Conservation (phyloP, 1,140 invertebrate species). For the Pentalonia nigronervosa region DNA sequence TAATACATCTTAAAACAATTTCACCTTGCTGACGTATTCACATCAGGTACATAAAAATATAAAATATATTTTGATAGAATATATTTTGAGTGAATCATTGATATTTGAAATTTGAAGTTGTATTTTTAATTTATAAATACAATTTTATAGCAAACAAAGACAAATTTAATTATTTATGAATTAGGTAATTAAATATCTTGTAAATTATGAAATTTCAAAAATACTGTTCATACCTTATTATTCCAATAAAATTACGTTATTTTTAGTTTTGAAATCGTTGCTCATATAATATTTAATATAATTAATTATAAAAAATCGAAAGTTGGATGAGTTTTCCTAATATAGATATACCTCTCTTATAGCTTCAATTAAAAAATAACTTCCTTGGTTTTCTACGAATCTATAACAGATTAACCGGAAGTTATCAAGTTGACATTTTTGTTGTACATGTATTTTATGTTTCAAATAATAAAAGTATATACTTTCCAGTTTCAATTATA, state of each 20-base stretch:
- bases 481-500: conserved; percentile 17
- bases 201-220: too few relatives aligned
- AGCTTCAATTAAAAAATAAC: conserved; percentile 13
- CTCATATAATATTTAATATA: neutral
- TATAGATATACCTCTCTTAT: neutral
- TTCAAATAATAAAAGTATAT: neutral
- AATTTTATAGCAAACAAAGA: too few relatives aligned
- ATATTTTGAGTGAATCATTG: too few relatives aligned
- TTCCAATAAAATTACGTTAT: neutral
- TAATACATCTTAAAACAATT: too few relatives aligned
- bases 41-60: too few relatives aligned
- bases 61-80: too few relatives aligned
- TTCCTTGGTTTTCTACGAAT: neutral
- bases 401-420: neutral
- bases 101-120: too few relatives aligned
- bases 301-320: conserved; percentile 6
- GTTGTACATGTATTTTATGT: neutral
- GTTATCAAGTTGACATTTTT: neutral
- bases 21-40: too few relatives aligned
- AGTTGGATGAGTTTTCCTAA: neutral
- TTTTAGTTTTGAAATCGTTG: neutral
- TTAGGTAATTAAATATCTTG: too few relatives aligned
- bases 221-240: neutral
- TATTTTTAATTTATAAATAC: too few relatives aligned
- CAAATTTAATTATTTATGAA: too few relatives aligned